phyloP scores from a whole-genome alignment of 2,113 vertebrate species.

The Austrofundulus limnaeus region DNA sequence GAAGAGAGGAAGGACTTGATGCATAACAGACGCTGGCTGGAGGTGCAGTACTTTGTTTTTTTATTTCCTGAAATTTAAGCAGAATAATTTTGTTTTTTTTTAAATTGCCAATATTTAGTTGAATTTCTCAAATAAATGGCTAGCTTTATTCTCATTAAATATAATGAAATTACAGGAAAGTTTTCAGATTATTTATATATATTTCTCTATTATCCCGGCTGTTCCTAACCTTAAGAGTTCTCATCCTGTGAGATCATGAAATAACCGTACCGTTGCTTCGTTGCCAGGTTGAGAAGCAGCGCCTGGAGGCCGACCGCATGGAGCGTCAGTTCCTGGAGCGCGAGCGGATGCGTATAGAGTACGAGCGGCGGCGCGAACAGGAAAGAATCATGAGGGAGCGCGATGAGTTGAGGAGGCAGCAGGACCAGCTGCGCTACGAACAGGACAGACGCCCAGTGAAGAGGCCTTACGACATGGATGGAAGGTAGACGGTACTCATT shows the following conservation, averaged over 20 bases:
- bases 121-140: no score
- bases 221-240: no score
- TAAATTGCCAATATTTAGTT: no score
- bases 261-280: no score
- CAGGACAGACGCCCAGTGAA: conserved; percentile 87
- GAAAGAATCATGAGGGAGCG: conserved; percentile 93
- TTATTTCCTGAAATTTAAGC: no score
- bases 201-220: no score
- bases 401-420: conserved; percentile 91
- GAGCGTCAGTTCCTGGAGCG: conserved; percentile 92
- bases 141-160: no score
- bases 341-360: conserved; percentile 90
- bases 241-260: no score
- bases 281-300: conserved; percentile 84
- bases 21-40: conserved; percentile 86
- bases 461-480: conserved; percentile 86
- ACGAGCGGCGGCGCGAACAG: conserved; percentile 90
- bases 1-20: conserved; percentile 88
- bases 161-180: no score
- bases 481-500: conserved; percentile 74
- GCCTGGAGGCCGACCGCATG: conserved; percentile 88
- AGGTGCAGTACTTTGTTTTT: conserved; percentile 54
- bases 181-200: no score
- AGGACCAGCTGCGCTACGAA: conserved; percentile 91
- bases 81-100: no score